Evolutionary conservation across 2,797 vertebrate species (phyloP).

Genomic region (Sardinella longiceps): DNA sequence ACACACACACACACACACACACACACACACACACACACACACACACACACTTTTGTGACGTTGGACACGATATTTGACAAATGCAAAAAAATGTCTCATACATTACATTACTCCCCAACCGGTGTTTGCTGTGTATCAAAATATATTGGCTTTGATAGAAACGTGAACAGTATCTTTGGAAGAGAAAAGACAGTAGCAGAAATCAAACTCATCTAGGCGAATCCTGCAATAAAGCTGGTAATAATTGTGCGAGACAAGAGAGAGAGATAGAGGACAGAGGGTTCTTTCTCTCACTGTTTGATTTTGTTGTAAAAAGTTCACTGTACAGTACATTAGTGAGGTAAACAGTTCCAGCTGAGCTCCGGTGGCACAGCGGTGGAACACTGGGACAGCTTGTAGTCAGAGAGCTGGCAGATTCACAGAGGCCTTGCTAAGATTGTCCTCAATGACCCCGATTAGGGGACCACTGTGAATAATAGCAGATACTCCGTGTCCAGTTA

Average conservation of each 20-base stretch:
- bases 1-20: constrained; percentile 29
- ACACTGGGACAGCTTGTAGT: constrained; percentile 34
- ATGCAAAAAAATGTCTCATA: background rate
- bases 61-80: background rate
- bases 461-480: background rate
- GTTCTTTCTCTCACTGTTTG: constrained; percentile 65
- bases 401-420: background rate
- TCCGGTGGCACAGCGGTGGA: constrained; percentile 38
- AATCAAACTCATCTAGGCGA: constrained; percentile 35
- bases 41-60: constrained; percentile 20
- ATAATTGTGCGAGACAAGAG: too few species aligned
- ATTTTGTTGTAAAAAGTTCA: constrained; percentile 45
- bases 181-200: constrained; percentile 20
- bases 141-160: background rate
- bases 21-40: constrained; percentile 35
- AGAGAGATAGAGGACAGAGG: constrained; percentile 71
- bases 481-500: background rate
- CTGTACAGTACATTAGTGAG: constrained; percentile 54
- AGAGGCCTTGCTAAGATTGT: background rate
- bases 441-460: background rate
- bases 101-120: background rate
- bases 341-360: constrained; percentile 57
- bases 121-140: background rate
- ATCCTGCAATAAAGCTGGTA: constrained; percentile 68
- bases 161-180: background rate